These are phyloP conservation scores for Catharus ustulatus DNA, from an alignment of 2,797 vertebrate species.

Conservation along the genomic window DNA sequence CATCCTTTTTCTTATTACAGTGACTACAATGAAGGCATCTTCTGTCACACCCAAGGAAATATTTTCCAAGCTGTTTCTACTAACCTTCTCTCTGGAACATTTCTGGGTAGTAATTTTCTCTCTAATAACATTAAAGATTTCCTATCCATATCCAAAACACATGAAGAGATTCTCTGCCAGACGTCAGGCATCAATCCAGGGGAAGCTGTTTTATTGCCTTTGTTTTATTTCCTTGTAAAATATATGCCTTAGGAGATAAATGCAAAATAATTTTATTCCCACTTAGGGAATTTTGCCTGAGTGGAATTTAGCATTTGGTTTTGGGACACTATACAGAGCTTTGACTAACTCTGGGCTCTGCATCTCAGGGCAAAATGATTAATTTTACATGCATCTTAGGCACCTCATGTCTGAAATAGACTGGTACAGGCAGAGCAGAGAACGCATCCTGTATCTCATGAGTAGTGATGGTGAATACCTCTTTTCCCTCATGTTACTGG, in stretches of 20 bases:
- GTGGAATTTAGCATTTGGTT: not conserved
- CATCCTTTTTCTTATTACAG: not conserved
- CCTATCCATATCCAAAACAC: not conserved
- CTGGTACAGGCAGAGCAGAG: not conserved
- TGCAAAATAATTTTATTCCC: slow-evolving; percentile 3
- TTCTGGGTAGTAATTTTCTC: not conserved
- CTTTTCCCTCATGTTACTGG: not conserved
- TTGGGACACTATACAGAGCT: not conserved
- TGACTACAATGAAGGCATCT: not conserved
- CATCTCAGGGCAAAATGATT: not conserved
- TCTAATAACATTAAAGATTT: slow-evolving; percentile 14
- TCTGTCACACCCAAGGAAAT: not conserved
- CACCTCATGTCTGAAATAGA: not conserved
- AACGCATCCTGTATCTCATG: not conserved
- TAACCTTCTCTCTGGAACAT: not conserved
- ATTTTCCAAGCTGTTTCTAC: not conserved
- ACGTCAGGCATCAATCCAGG: not conserved
- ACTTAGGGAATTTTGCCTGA: not conserved
- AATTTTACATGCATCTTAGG: not conserved
- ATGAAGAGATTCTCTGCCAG: not conserved
- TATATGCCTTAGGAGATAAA: not conserved
- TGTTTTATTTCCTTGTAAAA: slow-evolving; percentile 4
- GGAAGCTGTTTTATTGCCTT: not conserved
- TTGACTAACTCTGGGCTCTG: not conserved
- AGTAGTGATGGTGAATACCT: not conserved